Conservation (phyloP, 2,888 invertebrate genomes). For the Eristalis arbustorum region DNA sequence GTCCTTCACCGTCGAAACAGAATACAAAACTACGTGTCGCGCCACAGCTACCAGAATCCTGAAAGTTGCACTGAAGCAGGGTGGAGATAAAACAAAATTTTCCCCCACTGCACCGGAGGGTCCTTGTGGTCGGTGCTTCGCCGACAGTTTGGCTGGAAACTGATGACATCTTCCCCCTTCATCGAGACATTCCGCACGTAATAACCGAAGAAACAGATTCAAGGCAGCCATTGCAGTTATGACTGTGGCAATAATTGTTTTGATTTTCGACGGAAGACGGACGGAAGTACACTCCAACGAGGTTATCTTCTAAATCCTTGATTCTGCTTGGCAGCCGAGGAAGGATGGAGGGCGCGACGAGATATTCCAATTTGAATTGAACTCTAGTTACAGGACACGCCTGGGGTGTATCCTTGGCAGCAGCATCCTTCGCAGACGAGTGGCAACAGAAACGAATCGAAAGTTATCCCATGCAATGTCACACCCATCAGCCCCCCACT, state of each 20-base stretch:
- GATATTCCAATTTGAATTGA: neutral
- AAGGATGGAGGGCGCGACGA: neutral
- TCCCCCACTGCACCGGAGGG: neutral
- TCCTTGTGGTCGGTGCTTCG: neutral
- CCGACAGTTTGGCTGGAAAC: neutral
- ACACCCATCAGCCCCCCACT: neutral
- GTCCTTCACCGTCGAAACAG: neutral
- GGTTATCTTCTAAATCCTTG: neutral
- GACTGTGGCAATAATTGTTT: slow-evolving; percentile 31
- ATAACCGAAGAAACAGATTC: neutral
- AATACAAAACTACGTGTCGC: neutral
- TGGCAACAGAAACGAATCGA: neutral
- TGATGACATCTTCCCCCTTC: neutral
- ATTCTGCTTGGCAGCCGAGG: neutral
- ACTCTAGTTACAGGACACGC: neutral
- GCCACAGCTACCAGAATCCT: neutral
- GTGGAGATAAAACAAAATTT: neutral
- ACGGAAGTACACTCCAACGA: neutral
- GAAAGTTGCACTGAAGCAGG: neutral
- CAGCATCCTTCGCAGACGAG: neutral
- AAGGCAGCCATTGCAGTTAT: slow-evolving; percentile 28
- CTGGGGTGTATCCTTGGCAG: neutral
- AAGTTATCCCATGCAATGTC: neutral
- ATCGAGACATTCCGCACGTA: neutral
- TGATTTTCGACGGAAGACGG: slow-evolving; percentile 22